Base-by-base conservation (phyloP, 2,797 vertebrate genomes). In the Leuciscus waleckii region DNA sequence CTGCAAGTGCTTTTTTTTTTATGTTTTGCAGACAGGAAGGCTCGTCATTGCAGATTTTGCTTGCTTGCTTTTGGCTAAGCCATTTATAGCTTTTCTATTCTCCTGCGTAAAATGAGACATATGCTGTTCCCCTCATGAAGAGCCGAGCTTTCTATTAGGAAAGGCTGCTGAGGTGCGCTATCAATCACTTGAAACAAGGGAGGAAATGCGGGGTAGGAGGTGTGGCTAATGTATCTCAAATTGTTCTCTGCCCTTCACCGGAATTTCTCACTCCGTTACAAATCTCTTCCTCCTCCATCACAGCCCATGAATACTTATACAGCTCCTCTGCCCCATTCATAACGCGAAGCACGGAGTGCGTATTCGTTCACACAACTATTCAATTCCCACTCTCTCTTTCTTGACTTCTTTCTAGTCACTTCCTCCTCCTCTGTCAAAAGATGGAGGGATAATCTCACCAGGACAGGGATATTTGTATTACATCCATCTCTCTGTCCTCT, bases 391-490 rank as follows among this genome's bases (percentile, higher is more conserved):
- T 74, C 23, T 54, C 49, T 80, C 58, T 81, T 39, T 81, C 37
- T 79, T 16, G 29, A 26, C 35, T 63, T 67, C 32, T 70, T 54
- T 67, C 41, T 74, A 35, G 79, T 65, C 73, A 74, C 68, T 83
- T 83, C 49, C 19, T 75, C 35, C 14, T 54, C 43, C 13, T 51
- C 49, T 23, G 35, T 82, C 37, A 51, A 51, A 82, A 74, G 65
- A 80, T 51, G 43, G 46, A 54, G n/a, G 51, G 78, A 65, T 76
- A 84, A 87, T 85, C 81, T 83, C 68, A 76, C 23, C n/a, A 83
- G 68, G 77, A 70, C 73, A 81, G 37, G 49, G 81, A 75, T 73
- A 88, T 88, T 89, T 90, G 83, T 90, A 90, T 87, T 89, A 87
- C 83, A 90, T 87, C 81, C 61, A 89, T 88, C 89, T 87, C 67